Conservation (phyloP, 2,113 vertebrate genomes). For the Climacteris rufus region DNA sequence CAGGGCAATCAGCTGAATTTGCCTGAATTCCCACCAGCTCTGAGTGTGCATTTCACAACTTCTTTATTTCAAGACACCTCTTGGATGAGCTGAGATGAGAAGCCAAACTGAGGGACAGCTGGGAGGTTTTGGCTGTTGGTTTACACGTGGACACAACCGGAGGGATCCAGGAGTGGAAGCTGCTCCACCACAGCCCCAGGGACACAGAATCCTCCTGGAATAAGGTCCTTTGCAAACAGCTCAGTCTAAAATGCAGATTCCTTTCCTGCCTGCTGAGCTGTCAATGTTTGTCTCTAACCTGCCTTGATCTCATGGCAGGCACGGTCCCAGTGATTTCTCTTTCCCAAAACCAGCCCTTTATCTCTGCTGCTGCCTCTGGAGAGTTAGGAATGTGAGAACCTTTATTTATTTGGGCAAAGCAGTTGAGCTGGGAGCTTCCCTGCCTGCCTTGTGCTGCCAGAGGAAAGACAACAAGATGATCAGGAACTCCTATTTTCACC, state of each 20-base stretch:
- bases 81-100: background rate
- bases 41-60: background rate
- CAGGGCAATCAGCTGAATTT: background rate
- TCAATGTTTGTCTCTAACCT: background rate
- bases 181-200: background rate
- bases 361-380: background rate
- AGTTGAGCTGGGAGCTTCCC: background rate
- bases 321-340: background rate
- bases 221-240: background rate
- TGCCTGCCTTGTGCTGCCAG: background rate
- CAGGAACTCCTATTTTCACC: background rate
- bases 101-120: background rate
- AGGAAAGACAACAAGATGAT: background rate
- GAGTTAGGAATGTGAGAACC: background rate
- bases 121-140: background rate
- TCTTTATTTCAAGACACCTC: background rate
- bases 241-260: background rate
- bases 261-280: background rate
- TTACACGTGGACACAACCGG: rapidly evolving
- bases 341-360: background rate
- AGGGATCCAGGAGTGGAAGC: background rate
- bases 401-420: background rate
- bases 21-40: background rate
- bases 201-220: background rate
- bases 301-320: background rate